Conservation (phyloP, 2,888 invertebrate genomes). For the Tachina lurida region DNA sequence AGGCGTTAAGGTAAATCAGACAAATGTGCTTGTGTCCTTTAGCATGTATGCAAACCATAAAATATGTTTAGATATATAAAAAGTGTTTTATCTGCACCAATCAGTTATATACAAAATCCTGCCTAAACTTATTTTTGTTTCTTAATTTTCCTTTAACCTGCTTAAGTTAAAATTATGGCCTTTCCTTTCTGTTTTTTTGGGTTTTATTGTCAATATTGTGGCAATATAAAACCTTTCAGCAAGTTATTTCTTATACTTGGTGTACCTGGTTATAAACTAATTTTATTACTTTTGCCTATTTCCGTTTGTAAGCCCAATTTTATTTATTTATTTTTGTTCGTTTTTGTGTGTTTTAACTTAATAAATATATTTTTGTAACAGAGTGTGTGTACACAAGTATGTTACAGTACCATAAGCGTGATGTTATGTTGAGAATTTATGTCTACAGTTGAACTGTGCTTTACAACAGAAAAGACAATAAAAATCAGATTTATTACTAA, state of each 20-base stretch:
- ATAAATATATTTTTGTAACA: constrained; percentile 12
- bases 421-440: background rate
- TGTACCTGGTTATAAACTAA: constrained; percentile 32
- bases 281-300: constrained; percentile 57
- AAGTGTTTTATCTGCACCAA: constrained; percentile 21
- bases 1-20: background rate
- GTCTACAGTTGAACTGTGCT: constrained; percentile 3
- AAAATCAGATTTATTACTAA: constrained; percentile 54
- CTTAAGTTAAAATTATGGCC: constrained; percentile 32
- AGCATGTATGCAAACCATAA: background rate
- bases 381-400: background rate
- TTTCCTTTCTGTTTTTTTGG: background rate
- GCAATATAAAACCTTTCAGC: background rate
- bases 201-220: background rate
- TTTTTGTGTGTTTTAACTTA: constrained; percentile 6
- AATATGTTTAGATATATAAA: background rate
- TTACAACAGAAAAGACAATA: constrained; percentile 47
- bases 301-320: constrained; percentile 29
- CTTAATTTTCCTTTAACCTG: constrained; percentile 32
- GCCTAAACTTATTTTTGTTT: constrained; percentile 38
- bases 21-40: background rate
- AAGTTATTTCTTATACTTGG: background rate
- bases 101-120: constrained; percentile 52
- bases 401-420: background rate
- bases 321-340: constrained; percentile 17